Percentiles rank a stretch among this genome's conserved stretches.
phyloP scores from a whole-genome alignment of 2,888 invertebrate genomes.

The Sicus ferrugineus region DNA sequence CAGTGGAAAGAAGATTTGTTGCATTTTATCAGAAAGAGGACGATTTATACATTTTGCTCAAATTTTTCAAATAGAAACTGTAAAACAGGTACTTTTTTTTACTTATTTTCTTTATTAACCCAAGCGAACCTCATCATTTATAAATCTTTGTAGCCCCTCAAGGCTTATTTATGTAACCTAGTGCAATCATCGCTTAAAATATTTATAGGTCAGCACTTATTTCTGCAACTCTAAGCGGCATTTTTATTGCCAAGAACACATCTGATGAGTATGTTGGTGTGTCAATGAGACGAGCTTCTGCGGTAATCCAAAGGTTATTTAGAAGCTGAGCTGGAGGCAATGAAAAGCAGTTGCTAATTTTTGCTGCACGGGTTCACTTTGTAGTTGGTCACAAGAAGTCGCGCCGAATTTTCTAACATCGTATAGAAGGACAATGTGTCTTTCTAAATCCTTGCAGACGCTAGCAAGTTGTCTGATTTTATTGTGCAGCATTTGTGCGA shows the following conservation, averaged over 20 bases:
- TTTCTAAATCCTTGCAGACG: conserved; percentile 15
- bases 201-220: conserved; percentile 37
- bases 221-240: conserved; percentile 50
- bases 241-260: conserved; percentile 37
- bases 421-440: conserved; percentile 33
- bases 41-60: too few relatives aligned
- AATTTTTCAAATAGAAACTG: too few relatives aligned
- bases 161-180: too few relatives aligned
- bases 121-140: too few relatives aligned
- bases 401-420: not conserved
- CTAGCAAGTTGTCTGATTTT: not conserved
- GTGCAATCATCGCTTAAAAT: not conserved
- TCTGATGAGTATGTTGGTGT: conserved; percentile 28
- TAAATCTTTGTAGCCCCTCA: not conserved
- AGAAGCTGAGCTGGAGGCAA: conserved; percentile 32
- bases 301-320: conserved; percentile 44
- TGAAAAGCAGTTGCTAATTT: conserved; percentile 43
- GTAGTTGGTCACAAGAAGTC: too few relatives aligned
- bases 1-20: too few relatives aligned
- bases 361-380: not conserved
- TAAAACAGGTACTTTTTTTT: too few relatives aligned
- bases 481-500: conserved; percentile 46
- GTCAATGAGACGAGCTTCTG: not conserved
- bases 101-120: too few relatives aligned
- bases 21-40: too few relatives aligned